A percentile compares a stretch with the other conserved stretches of the same genome.
Conservation (phyloP, 2,113 vertebrate species). For the Pangasianodon hypophthalmus region DNA sequence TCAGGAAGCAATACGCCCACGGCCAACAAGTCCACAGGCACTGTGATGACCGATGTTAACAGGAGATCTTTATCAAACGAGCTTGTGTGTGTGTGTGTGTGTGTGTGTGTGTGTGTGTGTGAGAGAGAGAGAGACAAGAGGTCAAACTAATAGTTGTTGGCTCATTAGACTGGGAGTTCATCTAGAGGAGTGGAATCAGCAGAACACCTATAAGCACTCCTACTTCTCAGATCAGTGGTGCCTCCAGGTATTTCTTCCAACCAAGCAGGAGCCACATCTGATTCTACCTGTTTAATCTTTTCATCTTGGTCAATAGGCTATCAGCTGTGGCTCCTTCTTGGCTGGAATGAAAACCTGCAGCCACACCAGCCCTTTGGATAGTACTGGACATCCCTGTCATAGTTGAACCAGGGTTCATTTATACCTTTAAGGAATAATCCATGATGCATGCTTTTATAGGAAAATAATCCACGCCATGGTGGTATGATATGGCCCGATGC, state of each 20-base stretch:
- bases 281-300: background rate
- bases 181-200: background rate
- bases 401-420: background rate
- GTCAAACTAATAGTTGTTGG: background rate
- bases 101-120: background rate
- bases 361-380: background rate
- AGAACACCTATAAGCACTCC: background rate
- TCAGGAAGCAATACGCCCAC: slow-evolving; percentile 59
- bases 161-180: background rate
- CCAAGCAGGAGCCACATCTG: background rate
- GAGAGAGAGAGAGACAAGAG: background rate
- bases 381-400: background rate
- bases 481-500: background rate
- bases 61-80: slow-evolving; percentile 38
- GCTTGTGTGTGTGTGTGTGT: slow-evolving; percentile 14
- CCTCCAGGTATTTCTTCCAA: background rate
- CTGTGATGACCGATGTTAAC: slow-evolving; percentile 51
- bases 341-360: background rate
- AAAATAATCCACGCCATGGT: background rate
- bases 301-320: background rate
- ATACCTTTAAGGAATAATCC: background rate
- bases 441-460: background rate
- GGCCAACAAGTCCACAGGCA: slow-evolving; percentile 34
- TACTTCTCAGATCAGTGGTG: background rate
- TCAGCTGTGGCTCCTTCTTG: background rate